Base-by-base conservation (phyloP, 53 echinoderm and acorn worm genomes). In the Luidia sarsii region DNA sequence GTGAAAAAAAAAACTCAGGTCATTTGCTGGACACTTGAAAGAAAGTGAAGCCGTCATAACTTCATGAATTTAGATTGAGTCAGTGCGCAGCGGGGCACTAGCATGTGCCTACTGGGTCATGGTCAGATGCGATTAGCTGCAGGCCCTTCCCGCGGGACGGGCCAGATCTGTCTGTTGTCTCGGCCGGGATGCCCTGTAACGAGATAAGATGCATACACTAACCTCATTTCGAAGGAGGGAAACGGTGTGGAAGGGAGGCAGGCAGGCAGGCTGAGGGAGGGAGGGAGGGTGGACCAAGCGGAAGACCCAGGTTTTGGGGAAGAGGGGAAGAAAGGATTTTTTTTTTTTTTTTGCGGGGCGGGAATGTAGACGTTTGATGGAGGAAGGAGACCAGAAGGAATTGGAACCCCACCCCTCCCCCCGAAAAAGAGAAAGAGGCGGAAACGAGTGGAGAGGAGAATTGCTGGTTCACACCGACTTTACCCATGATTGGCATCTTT, bases 51-150 rank as follows among this genome's bases (percentile, higher is more conserved):
- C 85, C 71, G 68, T 85, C 71, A 80, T 83, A 85, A 85, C 59
- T 85, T 85, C 85, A 89, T 89, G 89, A 89, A 89, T 89, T 89
- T 89, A 85, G 80, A 89, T 71, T 84, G 85, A 72, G 49, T 77
- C 86, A 60, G 67, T 60, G 55, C 57, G 57, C 83, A 60, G 31
- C 39, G 59, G 33, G 83, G 69, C 49, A 69, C 61, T 48, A 68
- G 48, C 3, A 16, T 46, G 83, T 70, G 70, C 61, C 60, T 69
- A 83, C 25, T 83, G 70, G 70, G 83, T 70, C 83, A 83, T 70
- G 83, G 70, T 70, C 83, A 83, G 70, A 64, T 57, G 60, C 60
- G 83, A 83, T 83, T 70, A 83, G 83, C 70, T 54, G 48, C 55
- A 27, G 18, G 48, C 8, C 57, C 35, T 60, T 59, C 70, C 83